Percentiles rank a stretch among this genome's conserved stretches.
Evolutionary conservation across 2,797 vertebrate species (phyloP).

Genomic region (Scleropages formosus): DNA sequence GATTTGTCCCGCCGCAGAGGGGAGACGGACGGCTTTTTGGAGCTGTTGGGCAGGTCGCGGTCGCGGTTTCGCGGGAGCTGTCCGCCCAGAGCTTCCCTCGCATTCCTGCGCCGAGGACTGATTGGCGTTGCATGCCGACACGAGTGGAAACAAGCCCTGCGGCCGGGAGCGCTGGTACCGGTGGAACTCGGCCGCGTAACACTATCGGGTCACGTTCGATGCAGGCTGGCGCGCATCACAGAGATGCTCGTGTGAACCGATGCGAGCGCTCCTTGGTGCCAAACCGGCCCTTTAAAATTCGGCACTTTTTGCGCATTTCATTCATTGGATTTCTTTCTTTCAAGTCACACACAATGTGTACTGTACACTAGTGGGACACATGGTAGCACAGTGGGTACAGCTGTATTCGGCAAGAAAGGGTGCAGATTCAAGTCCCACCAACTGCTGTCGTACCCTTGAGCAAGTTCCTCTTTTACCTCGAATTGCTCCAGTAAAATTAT

Average conservation of each 20-base stretch:
- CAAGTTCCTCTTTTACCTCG: too few species aligned
- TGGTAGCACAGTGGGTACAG: too few species aligned
- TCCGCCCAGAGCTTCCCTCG: neutral
- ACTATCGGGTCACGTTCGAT: conserved; percentile 31
- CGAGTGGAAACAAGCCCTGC: neutral
- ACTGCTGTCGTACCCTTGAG: too few species aligned
- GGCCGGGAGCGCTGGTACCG: neutral
- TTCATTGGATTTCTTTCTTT: too few species aligned
- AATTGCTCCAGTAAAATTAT: too few species aligned
- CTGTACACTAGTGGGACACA: too few species aligned
- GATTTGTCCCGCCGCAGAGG: neutral
- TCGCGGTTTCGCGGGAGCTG: neutral
- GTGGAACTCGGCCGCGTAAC: conserved; percentile 4
- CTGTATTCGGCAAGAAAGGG: too few species aligned
- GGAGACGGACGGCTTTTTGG: neutral
- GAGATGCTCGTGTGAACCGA: conserved; percentile 37
- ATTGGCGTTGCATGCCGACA: neutral
- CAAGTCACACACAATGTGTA: too few species aligned
- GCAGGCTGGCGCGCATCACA: conserved; percentile 37
- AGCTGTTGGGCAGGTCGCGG: neutral
- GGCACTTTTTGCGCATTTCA: too few species aligned
- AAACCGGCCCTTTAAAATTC: too few species aligned
- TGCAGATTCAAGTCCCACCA: too few species aligned
- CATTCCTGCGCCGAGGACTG: neutral
- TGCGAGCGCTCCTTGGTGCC: neutral